Percentiles rank a stretch among this genome's conserved stretches.
Conservation (phyloP, 2,113 vertebrate genomes). For the Mesembrinibis cayennensis region DNA sequence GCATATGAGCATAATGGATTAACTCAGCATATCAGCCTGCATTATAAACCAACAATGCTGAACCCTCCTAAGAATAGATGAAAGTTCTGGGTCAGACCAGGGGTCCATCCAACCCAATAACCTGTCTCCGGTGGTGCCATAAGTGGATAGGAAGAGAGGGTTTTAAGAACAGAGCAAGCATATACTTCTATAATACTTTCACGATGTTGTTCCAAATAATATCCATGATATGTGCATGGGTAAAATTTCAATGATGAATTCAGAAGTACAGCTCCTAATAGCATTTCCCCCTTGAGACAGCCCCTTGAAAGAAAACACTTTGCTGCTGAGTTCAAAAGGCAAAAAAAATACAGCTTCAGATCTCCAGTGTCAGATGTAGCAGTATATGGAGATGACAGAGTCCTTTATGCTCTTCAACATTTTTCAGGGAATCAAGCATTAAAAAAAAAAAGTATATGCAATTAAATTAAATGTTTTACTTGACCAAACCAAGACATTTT, state of each 20-base stretch:
- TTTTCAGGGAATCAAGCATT: background rate
- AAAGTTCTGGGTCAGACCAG: background rate
- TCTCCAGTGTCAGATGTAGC: background rate
- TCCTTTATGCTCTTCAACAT: background rate
- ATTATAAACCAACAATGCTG: background rate
- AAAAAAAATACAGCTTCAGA: background rate
- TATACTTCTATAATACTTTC: background rate
- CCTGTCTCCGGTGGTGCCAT: background rate
- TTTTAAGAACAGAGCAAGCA: background rate
- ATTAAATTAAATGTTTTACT: background rate
- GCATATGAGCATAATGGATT: background rate
- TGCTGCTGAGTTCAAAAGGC: background rate
- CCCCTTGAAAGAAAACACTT: background rate
- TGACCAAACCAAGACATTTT: background rate
- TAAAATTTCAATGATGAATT: background rate
- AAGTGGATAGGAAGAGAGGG: background rate
- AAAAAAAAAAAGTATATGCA: background rate
- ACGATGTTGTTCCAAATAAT: background rate
- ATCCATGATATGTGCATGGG: background rate
- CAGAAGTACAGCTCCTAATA: background rate
- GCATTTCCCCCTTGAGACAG: background rate
- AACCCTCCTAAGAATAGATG: background rate
- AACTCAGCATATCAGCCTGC: background rate
- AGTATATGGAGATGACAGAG: background rate
- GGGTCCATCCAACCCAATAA: background rate